Conservation (phyloP, 2,113 vertebrate genomes). For the Nipponia nippon region DNA sequence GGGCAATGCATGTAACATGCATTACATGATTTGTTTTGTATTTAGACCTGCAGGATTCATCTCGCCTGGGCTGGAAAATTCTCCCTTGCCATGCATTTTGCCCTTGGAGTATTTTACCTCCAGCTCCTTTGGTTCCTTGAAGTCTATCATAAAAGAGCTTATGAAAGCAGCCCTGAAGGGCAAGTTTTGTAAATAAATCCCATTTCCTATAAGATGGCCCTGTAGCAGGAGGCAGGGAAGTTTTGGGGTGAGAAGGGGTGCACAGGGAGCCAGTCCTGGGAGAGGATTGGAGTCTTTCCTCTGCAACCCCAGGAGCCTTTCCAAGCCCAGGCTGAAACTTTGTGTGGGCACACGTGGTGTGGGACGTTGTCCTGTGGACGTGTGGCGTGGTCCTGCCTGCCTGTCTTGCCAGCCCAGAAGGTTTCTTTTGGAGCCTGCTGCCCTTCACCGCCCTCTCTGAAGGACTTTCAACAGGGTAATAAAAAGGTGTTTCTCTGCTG, state of each 20-base stretch:
- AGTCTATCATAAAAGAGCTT: not conserved
- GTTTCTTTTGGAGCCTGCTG: not conserved
- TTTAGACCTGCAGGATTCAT: not conserved
- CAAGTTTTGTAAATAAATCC: not conserved
- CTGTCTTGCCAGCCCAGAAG: not conserved
- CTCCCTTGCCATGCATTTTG: not conserved
- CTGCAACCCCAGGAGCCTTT: not conserved
- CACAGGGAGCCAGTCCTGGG: not conserved
- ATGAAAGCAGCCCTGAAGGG: not conserved
- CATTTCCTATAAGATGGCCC: not conserved
- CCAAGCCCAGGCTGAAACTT: not conserved
- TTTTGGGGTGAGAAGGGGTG: not conserved
- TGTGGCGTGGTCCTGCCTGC: not conserved
- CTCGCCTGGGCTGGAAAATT: not conserved
- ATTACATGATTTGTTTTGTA: not conserved
- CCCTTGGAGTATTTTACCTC: not conserved
- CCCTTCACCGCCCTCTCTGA: not conserved
- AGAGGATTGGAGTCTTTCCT: not conserved
- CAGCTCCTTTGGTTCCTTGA: not conserved
- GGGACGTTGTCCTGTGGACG: fast-evolving
- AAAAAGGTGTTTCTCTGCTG: conserved; percentile 23
- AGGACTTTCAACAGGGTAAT: not conserved
- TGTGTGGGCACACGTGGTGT: fast-evolving
- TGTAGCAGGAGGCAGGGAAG: not conserved
- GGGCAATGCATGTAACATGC: not conserved